phyloP scores from a whole-genome alignment of 2,113 vertebrate species.

The Takifugu flavidus region DNA sequence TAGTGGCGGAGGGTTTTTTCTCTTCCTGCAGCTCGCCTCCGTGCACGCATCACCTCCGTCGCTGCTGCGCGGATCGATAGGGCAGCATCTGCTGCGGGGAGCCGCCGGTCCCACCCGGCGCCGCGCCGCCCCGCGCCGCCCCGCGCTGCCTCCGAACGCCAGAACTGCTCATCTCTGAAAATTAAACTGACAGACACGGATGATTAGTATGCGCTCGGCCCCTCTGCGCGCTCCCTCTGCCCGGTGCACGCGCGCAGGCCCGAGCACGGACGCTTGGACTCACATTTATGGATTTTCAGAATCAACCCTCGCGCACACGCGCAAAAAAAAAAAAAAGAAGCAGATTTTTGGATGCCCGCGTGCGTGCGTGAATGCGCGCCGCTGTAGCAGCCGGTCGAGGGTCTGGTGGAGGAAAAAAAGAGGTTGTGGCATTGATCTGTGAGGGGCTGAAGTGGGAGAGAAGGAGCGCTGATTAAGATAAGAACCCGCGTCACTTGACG shows the following conservation, averaged over 20 bases:
- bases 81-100: slow-evolving; percentile 78
- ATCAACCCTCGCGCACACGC: background rate
- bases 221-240: slow-evolving; percentile 22
- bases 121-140: slow-evolving; percentile 68
- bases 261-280: slow-evolving; percentile 22
- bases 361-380: background rate
- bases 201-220: slow-evolving; percentile 70
- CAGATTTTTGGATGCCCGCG: background rate
- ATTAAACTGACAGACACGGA: slow-evolving; percentile 75
- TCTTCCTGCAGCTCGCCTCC: slow-evolving; percentile 65
- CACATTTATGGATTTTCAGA: background rate
- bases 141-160: slow-evolving; percentile 65
- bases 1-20: slow-evolving; percentile 72
- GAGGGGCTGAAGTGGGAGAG: slow-evolving; percentile 53
- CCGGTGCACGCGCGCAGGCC: slow-evolving; percentile 9
- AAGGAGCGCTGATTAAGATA: slow-evolving; percentile 60
- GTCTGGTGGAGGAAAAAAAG: slow-evolving; percentile 25
- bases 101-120: slow-evolving; percentile 72
- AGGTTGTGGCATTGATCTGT: slow-evolving; percentile 59
- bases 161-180: slow-evolving; percentile 75
- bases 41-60: slow-evolving; percentile 46
- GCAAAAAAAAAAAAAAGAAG: background rate
- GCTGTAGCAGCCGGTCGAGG: slow-evolving; percentile 53
- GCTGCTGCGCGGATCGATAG: slow-evolving; percentile 71
- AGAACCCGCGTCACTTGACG: slow-evolving; percentile 56